Evolutionary conservation across 1,140 invertebrate genomes (phyloP), one percentile per base, ranked within the genome.

Genomic region (Teleopsis dalmanni): DNA sequence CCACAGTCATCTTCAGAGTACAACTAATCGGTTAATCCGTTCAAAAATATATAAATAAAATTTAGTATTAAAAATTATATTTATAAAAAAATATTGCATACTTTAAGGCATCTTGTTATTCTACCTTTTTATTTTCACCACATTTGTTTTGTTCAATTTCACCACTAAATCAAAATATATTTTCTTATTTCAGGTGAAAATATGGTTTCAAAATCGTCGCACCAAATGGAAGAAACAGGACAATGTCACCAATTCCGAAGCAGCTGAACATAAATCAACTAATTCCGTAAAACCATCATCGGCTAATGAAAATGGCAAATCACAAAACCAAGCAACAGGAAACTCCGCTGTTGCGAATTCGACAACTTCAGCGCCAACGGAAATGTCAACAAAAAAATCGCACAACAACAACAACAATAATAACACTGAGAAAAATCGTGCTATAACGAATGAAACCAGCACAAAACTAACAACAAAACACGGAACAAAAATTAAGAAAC

Each of bases 221-320:
- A 95, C 91, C 35, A 95, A 95, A 71, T 95, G 92, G 91, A 95
- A 95, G 72, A 95, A 95, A 72, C 89, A 91, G 67, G 92, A 95
- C 71, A 92, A 92, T 69, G 86, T 93, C 34, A 82, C 86, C 31
- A 92, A 91, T 62, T 84, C 88, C 18, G 89, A 92, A 70, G 87
- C 87, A 3, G 84, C 88, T 1, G 89, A 92, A 60, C 81, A 88
- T 60, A 89, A 89, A 58, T 76, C 78, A 3, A 43, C 62, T 16
- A 59, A 62, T 47, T 47, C 59, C 6, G 60, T 59, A 16, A 62
- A 60, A 41, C 43, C 53, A 14, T 22, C 57, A 29, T 27, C 40
- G 36, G n/a, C n/a, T n/a, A n/a, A n/a, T n/a, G 16, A 50, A 13
- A 49, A 21, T 36, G 21, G 44, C n/a, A 54, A 45, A 52, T 44